Conservation (phyloP, 2,888 invertebrate species). For the Trypoxylon attenuatum region DNA sequence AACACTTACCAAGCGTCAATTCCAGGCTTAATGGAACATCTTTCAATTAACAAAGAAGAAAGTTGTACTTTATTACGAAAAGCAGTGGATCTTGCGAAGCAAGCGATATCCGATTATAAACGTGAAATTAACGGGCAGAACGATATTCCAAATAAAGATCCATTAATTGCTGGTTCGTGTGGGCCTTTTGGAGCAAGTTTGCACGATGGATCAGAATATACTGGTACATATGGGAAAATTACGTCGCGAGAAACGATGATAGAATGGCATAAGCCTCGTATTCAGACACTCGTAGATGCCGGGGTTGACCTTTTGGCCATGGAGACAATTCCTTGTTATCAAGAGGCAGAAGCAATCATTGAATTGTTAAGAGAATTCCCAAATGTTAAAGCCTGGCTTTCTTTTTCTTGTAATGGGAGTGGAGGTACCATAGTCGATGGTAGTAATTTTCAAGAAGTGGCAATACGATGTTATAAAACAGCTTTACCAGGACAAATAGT, state of each 20-base stretch:
- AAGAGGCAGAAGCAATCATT: conserved; percentile 89
- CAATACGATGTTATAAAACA: conserved; percentile 80
- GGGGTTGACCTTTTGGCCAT: conserved; percentile 91
- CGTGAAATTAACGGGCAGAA: conserved; percentile 50
- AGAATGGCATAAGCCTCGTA: conserved; percentile 90
- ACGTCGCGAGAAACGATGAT: conserved; percentile 80
- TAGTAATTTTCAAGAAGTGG: conserved; percentile 85
- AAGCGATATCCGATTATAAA: conserved; percentile 78
- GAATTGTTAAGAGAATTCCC: conserved; percentile 88
- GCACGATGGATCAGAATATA: conserved; percentile 94
- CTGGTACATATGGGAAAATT: conserved; percentile 86
- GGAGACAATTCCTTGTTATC: conserved; percentile 92
- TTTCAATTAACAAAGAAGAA: conserved; percentile 81
- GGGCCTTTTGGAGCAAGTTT: conserved; percentile 95
- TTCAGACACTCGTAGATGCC: conserved; percentile 85
- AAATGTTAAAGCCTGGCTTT: conserved; percentile 87
- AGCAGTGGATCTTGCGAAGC: conserved; percentile 84
- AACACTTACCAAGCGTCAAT: conserved; percentile 73
- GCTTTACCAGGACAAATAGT: conserved; percentile 82
- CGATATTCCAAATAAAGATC: conserved; percentile 66
- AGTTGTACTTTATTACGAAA: conserved; percentile 77
- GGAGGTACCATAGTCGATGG: conserved; percentile 84
- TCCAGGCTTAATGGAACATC: conserved; percentile 82
- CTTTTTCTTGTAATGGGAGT: conserved; percentile 87
- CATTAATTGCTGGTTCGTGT: conserved; percentile 89